Percentiles rank a stretch among this genome's conserved stretches.
phyloP scores from a whole-genome alignment of 2,888 invertebrate genomes.

The Fragum fragum region DNA sequence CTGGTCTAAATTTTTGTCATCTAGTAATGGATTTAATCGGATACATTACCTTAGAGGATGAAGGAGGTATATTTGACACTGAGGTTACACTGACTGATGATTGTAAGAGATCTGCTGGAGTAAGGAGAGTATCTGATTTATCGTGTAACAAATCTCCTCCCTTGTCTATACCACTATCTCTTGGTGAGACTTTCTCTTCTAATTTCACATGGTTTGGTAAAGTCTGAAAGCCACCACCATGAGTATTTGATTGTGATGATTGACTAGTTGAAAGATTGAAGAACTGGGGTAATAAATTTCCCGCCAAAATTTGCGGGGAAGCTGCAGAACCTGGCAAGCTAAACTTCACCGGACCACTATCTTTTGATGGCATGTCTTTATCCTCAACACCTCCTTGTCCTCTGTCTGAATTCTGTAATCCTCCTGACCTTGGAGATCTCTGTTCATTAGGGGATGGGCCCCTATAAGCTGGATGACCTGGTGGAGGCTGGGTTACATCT shows the following conservation, averaged over 20 bases:
- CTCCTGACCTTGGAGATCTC: constrained; percentile 3
- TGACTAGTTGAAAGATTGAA: constrained; percentile 11
- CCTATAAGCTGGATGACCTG: constrained; percentile 63
- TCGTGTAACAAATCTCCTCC: constrained; percentile 24
- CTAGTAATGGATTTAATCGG: no score
- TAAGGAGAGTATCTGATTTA: constrained; percentile 46
- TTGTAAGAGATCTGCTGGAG: constrained; percentile 61
- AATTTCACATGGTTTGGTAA: not conserved
- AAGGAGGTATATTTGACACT: not conserved
- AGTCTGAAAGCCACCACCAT: not conserved
- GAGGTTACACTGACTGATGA: constrained; percentile 23
- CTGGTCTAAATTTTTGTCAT: no score
- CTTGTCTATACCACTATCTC: constrained; percentile 26
- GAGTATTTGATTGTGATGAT: not conserved
- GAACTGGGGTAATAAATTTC: constrained; percentile 40
- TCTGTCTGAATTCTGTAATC: not conserved
- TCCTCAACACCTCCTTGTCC: not conserved
- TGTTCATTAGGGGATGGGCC: constrained; percentile 52
- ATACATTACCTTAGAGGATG: not conserved
- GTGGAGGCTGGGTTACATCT: constrained; percentile 63
- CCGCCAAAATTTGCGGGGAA: constrained; percentile 40
- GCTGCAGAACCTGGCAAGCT: not conserved
- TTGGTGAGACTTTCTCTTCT: constrained; percentile 1
- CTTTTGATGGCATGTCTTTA: not conserved
- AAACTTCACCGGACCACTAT: not conserved